phyloP scores from a whole-genome alignment of 2,888 invertebrate species.

The Noctua fimbriata region DNA sequence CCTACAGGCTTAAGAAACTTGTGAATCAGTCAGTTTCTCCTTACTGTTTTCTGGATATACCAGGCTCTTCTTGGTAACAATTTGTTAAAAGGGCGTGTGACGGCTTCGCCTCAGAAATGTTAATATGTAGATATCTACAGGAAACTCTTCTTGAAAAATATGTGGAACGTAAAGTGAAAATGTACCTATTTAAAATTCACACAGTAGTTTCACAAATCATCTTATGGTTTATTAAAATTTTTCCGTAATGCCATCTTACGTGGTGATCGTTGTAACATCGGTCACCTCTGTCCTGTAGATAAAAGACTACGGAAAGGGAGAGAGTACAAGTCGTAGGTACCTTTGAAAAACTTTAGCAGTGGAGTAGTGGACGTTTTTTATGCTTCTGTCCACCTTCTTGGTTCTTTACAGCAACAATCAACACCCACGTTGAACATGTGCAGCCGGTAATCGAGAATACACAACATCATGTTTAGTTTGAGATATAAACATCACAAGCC shows the following conservation, averaged over 20 bases:
- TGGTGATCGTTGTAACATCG: not conserved
- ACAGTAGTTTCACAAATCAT: not conserved
- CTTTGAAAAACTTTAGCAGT: not conserved
- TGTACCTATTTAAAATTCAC: constrained; percentile 19
- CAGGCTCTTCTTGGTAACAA: constrained; percentile 44
- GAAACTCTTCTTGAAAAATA: constrained; percentile 28
- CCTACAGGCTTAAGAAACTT: constrained; percentile 1
- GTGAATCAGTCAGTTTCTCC: constrained; percentile 14
- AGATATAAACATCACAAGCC: constrained; percentile 22
- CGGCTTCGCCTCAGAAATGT: constrained; percentile 13
- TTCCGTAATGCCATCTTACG: constrained; percentile 14
- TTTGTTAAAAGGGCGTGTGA: constrained; percentile 15
- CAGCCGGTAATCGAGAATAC: constrained; percentile 33
- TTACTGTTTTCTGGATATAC: constrained; percentile 20
- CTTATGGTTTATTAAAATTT: not conserved
- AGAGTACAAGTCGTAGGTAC: not conserved
- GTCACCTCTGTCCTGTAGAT: not conserved
- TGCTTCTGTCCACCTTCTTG: not conserved
- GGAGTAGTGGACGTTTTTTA: not conserved
- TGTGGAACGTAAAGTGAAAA: constrained; percentile 37
- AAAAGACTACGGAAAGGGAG: not conserved
- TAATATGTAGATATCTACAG: constrained; percentile 24
- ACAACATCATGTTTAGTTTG: constrained; percentile 19
- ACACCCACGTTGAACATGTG: constrained; percentile 38
- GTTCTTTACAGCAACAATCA: constrained; percentile 21